Conservation (phyloP, 64 coral and sea anemone species). For the Astreopora myriophthalma region DNA sequence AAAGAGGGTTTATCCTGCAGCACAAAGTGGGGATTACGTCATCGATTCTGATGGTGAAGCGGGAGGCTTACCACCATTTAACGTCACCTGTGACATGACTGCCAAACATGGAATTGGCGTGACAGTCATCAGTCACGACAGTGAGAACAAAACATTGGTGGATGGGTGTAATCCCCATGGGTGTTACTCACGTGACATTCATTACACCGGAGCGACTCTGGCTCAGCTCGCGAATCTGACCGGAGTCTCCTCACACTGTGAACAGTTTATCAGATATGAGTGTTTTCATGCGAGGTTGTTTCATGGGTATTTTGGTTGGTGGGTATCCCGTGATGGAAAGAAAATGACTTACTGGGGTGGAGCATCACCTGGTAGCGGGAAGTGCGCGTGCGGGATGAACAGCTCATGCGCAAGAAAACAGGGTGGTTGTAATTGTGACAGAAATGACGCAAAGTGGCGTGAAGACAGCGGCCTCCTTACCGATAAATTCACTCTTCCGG, state of each 20-base stretch:
- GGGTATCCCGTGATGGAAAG: not conserved
- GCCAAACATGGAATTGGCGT: not conserved
- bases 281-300: not conserved
- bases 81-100: not conserved
- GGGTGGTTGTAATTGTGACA: not conserved
- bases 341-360: constrained; percentile 8
- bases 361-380: constrained; percentile 1
- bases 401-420: not conserved
- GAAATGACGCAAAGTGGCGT: not conserved
- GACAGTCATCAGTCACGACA: not conserved
- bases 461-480: constrained; percentile 21
- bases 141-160: not conserved
- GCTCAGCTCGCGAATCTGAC: not conserved
- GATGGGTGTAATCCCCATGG: not conserved
- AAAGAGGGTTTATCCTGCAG: not conserved
- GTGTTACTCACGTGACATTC: not conserved
- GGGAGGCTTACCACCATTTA: not conserved
- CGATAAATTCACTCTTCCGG: not conserved
- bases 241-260: not conserved
- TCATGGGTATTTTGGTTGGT: not conserved
- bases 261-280: not conserved
- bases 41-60: not conserved
- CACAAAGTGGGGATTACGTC: not conserved
- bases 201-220: not conserved
- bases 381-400: constrained; percentile 28